A percentile compares a stretch with the other conserved stretches of the same genome.
Conservation (phyloP, 2,113 vertebrate species). For the Neotragus pygmaeus region DNA sequence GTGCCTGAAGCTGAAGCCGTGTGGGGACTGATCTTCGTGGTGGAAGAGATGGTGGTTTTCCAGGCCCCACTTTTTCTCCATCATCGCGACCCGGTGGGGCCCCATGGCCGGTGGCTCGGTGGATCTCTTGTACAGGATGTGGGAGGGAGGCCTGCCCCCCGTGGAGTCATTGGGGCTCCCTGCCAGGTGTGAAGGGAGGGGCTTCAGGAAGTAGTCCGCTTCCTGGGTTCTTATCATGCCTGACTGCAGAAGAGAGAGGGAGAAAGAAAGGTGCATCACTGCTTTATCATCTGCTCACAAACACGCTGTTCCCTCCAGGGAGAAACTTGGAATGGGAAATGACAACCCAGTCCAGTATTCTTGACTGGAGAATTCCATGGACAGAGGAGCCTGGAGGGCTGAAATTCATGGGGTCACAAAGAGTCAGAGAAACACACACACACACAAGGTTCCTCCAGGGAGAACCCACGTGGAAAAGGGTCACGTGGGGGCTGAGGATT, state of each 20-base stretch:
- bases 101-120: neutral
- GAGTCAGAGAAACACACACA: neutral
- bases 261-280: neutral
- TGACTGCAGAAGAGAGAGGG: constrained; percentile 82
- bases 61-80: constrained; percentile 16
- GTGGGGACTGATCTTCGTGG: neutral
- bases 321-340: neutral
- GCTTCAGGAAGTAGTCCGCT: constrained; percentile 88
- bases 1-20: constrained; percentile 56
- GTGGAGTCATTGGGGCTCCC: constrained; percentile 72
- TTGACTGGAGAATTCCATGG: neutral
- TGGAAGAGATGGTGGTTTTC: neutral
- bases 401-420: neutral
- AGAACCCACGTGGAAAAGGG: neutral
- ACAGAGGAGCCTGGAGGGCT: neutral
- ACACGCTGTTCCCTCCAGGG: rapidly evolving
- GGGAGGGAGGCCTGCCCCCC: constrained; percentile 78
- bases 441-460: neutral
- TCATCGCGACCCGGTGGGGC: neutral
- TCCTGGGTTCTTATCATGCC: constrained; percentile 90
- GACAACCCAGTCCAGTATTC: neutral
- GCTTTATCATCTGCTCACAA: rapidly evolving
- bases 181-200: constrained; percentile 79
- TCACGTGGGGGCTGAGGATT: neutral
- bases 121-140: constrained; percentile 88